Evolutionary conservation across 2,113 vertebrate species (phyloP).

Genomic region (Gobio gobio): DNA sequence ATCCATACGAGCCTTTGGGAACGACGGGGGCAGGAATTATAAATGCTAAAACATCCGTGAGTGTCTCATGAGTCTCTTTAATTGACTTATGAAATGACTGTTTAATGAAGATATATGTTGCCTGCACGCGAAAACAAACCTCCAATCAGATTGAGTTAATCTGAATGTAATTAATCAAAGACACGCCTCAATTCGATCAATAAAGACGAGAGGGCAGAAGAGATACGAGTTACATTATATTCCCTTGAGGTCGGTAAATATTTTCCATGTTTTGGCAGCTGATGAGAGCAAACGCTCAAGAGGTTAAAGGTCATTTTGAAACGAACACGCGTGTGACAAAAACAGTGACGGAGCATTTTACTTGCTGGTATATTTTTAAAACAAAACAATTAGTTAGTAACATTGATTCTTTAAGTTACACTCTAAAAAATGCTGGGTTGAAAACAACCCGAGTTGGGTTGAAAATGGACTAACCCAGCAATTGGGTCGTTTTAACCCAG

Average conservation of each 20-base stretch:
- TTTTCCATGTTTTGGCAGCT: background rate
- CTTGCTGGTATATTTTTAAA: background rate
- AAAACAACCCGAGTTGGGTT: too few relatives aligned
- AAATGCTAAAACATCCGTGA: slow-evolving; percentile 13
- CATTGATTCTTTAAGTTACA: background rate
- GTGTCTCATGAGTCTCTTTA: slow-evolving; percentile 55
- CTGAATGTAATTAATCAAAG: background rate
- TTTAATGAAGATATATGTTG: slow-evolving; percentile 60
- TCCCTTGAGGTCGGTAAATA: background rate
- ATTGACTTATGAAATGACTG: slow-evolving; percentile 51
- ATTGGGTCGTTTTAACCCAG: too few relatives aligned
- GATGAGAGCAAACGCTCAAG: background rate
- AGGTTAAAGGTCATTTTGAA: slow-evolving; percentile 35
- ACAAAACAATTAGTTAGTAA: background rate
- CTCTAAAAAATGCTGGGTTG: too few relatives aligned
- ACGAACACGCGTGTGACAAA: background rate
- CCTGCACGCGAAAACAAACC: slow-evolving; percentile 19
- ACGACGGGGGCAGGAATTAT: background rate
- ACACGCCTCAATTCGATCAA: background rate
- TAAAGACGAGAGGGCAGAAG: background rate
- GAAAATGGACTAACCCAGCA: too few relatives aligned
- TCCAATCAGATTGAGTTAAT: slow-evolving; percentile 1
- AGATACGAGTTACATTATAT: background rate
- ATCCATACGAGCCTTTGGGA: background rate
- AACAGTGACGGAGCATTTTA: background rate